Percentiles rank a stretch among this genome's conserved stretches.
Conservation (phyloP, 2,888 invertebrate species). For the Habrosyne pyritoides region DNA sequence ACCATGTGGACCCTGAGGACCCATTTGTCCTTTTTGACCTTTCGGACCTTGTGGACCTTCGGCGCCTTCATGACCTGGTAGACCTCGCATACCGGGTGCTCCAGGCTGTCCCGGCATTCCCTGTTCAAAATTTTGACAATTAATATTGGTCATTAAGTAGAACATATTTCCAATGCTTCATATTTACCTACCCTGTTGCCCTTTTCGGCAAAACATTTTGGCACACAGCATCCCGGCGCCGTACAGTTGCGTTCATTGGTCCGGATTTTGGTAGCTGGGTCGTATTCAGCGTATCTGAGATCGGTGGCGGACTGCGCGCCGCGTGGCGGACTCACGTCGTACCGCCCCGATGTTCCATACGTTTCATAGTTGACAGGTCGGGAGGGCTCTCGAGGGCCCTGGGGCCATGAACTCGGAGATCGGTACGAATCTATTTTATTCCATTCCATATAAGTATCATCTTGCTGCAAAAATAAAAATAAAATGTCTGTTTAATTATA, state of each 20-base stretch:
- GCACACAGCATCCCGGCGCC: slow-evolving; percentile 88
- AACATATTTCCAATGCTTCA: not conserved
- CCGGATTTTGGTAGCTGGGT: slow-evolving; percentile 69
- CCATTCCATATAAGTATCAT: slow-evolving; percentile 40
- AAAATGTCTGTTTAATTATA: too few relatives aligned
- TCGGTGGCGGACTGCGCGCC: slow-evolving; percentile 38
- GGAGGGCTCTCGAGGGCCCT: slow-evolving; percentile 17
- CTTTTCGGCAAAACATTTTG: slow-evolving; percentile 95
- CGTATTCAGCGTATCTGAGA: slow-evolving; percentile 61
- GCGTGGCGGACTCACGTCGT: slow-evolving; percentile 30
- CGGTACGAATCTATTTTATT: slow-evolving; percentile 36
- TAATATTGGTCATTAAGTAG: not conserved
- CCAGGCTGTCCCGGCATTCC: slow-evolving; percentile 90
- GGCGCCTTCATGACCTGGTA: slow-evolving; percentile 90
- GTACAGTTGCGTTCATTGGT: slow-evolving; percentile 85
- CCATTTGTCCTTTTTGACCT: slow-evolving; percentile 94
- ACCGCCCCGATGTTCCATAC: slow-evolving; percentile 41
- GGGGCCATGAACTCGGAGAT: slow-evolving; percentile 19
- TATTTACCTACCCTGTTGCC: slow-evolving; percentile 86
- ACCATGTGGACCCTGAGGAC: slow-evolving; percentile 91
- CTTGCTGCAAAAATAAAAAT: slow-evolving; percentile 35
- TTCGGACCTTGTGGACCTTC: slow-evolving; percentile 95
- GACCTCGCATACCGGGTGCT: slow-evolving; percentile 88
- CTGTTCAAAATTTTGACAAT: slow-evolving; percentile 60
- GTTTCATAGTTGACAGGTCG: slow-evolving; percentile 13